phyloP scores from a whole-genome alignment of 2,888 invertebrate species.

The Nemoura dubitans region DNA sequence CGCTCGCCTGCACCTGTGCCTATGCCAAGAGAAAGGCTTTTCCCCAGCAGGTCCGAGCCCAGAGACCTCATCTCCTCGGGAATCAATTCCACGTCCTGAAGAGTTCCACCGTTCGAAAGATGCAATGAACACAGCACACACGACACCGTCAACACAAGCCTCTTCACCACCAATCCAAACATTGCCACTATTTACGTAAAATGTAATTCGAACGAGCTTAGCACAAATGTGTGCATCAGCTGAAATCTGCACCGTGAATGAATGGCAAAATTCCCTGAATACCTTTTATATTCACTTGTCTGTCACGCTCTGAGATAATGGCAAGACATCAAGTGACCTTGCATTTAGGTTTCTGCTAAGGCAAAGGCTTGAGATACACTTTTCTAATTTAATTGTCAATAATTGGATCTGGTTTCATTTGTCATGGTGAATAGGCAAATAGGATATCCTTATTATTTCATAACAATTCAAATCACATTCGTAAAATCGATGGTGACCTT shows the following conservation, averaged over 20 bases:
- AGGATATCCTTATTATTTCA: slow-evolving; percentile 38
- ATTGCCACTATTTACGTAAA: background rate
- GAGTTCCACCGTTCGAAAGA: slow-evolving; percentile 13
- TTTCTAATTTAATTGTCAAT: slow-evolving; percentile 40
- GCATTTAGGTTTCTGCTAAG: slow-evolving; percentile 1
- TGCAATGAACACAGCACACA: slow-evolving; percentile 15
- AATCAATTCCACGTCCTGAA: slow-evolving; percentile 41
- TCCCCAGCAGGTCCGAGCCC: slow-evolving; percentile 21
- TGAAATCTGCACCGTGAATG: slow-evolving; percentile 36
- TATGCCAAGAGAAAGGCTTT: slow-evolving; percentile 18
- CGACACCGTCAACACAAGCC: background rate
- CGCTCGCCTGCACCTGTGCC: background rate
- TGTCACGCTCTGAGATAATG: slow-evolving; percentile 27
- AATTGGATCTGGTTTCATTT: slow-evolving; percentile 40
- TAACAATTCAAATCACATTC: background rate
- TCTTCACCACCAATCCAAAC: background rate
- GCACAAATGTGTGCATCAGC: background rate
- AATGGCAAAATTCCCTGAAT: slow-evolving; percentile 14
- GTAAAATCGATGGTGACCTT: slow-evolving; percentile 26
- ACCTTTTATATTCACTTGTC: slow-evolving; percentile 17
- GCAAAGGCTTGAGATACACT: slow-evolving; percentile 26
- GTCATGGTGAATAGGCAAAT: slow-evolving; percentile 33
- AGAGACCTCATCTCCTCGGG: slow-evolving; percentile 42
- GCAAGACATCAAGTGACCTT: slow-evolving; percentile 26
- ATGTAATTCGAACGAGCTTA: background rate